These are phyloP conservation scores for Bombyx mori DNA, from an alignment of 1,140 invertebrate species.

Conservation along the genomic window ASM3026992v2 NC_085114.1:14891001-14891500, in stretches of 20 bases:
- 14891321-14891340: slow-evolving; percentile 80
- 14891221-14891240: slow-evolving; percentile 37
- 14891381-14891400: slow-evolving; percentile 45
- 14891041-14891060: slow-evolving; percentile 78
- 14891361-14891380: slow-evolving; percentile 41
- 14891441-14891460: slow-evolving; percentile 81
- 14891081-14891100: slow-evolving; percentile 75
- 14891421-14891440: slow-evolving; percentile 79
- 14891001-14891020: slow-evolving; percentile 82
- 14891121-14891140: slow-evolving; percentile 58
- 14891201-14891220: slow-evolving; percentile 40
- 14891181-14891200: slow-evolving; percentile 44
- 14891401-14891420: slow-evolving; percentile 78
- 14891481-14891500: slow-evolving; percentile 78
- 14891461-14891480: slow-evolving; percentile 88
- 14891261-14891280: slow-evolving; percentile 43
- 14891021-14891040: slow-evolving; percentile 78
- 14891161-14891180: slow-evolving; percentile 33
- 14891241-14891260: slow-evolving; percentile 48
- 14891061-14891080: slow-evolving; percentile 77
- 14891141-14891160: slow-evolving; percentile 59
- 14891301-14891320: slow-evolving; percentile 78
- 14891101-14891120: slow-evolving; percentile 62
- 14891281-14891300: slow-evolving; percentile 72
- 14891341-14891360: slow-evolving; percentile 74